Evolutionary conservation across 2,797 vertebrate species (phyloP), one percentile per base, ranked within the genome.

Genomic region (Sebastes minor): DNA sequence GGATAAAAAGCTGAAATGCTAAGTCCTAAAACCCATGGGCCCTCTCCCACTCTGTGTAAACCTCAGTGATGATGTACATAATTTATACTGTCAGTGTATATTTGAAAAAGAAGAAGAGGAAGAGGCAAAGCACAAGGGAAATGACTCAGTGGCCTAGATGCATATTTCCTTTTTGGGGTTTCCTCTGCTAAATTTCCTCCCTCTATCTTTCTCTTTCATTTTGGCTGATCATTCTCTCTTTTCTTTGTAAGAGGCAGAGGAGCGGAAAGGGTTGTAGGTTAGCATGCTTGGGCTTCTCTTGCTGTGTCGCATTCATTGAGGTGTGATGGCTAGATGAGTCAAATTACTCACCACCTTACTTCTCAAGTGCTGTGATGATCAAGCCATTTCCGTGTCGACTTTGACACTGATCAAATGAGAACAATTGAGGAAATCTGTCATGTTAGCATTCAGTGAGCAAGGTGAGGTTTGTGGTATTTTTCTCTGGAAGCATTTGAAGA

Each of bases 61-160:
- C 87, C 78, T 85, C 76, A 80, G 73, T 81, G 83, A 87, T 88
- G 85, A 95, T 91, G 93, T 94, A 87, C 93, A 94, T 95, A 91
- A 95, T 95, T 94, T 92, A 94, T 93, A 90, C 88, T 90, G 91
- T 92, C 90, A 89, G 91, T 87, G 86, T 93, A 84, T 89, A 87
- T 91, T 91, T 90, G 85, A 88, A 86, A 87, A 87, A 78, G 79
- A 82, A 83, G 73, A 88, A 81, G 84, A 88, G 81, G 80, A 88
- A 87, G 84, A 88, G 73, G 81, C 86, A 74, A 87, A 92, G 83
- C 89, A 82, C 92, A 87, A 63, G 90, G 82, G 91, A 89, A 93
- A 94, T 94, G 91, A 96, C 92, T 95, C 92, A 88, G 87, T 94
- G 93, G 91, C 93, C 93, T 92, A 95, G 88, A 91, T 95, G 89